Evolutionary conservation across 1,140 invertebrate species (phyloP), one percentile per base, ranked within the genome.

Genomic region (Galleria mellonella): DNA sequence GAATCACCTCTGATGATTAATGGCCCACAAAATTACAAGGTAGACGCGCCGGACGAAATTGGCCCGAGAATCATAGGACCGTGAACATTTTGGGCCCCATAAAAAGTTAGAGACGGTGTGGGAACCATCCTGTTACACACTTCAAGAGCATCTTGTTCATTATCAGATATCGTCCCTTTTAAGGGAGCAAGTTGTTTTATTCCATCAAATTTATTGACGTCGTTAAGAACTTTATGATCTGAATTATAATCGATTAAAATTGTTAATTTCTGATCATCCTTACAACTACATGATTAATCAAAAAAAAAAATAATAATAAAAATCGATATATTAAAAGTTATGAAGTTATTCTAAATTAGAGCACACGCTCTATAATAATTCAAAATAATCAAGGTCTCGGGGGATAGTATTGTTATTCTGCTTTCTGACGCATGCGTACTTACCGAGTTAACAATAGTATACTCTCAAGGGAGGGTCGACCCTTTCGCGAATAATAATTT

Each of bases 1-100:
- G 23, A 44, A 58, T 58, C 47, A 43, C 46, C 31, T 37, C 17
- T 14, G 48, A 57, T 65, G 57, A 65, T 65, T 54, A 57, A 62
- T 65, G 49, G 32, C 29, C 10, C 17, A 46, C 52, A 51, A 65
- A 65, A 65, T 65, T 65, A 65, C 51, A 65, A 49, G 45, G 52
- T 58, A 58, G 43, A 31, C 12, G 41, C 32, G 6, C 31, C 43
- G 41, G 35, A 49, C 45, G 36, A 64, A 64, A 64, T 56, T 60
- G 51, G 47, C 51, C 51, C 30, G 36, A 27, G 51, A 54, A 43
- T 47, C 53, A 53, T 45, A 46, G 50, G 47, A 28, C 49, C 48
- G 42, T 47, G 47, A 50, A 53, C 55, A 52, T 40, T 52, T 44
- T 13, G 35, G 35, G 35, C 13, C 43, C 6, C 36, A 38, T 32